Evolutionary conservation across 2,888 invertebrate genomes (phyloP), one percentile per base, ranked within the genome.

Genomic region (Mesodorylaimus sp.): DNA sequence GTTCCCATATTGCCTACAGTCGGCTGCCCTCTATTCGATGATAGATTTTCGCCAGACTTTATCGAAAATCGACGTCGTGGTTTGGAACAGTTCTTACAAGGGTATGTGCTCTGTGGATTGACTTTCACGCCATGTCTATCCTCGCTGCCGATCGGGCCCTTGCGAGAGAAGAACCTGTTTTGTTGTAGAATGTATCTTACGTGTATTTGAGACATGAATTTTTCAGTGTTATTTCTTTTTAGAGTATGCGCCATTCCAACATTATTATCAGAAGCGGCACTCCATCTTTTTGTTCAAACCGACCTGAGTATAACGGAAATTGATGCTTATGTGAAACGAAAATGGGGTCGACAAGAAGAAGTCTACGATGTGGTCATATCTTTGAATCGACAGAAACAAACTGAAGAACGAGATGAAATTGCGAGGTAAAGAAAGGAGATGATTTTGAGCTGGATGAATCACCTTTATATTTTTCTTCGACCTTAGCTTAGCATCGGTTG

Each of bases 221-320:
- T n/a, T n/a, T n/a, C n/a, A n/a, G n/a, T n/a, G n/a, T n/a, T n/a
- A n/a, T n/a, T n/a, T n/a, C n/a, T n/a, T n/a, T n/a, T n/a, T n/a
- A 43, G 44, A 10, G 19, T 43, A 16, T 43, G 13, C 27, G 7
- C 44, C 24, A 43, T 43, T 43, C 44, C 44, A 7, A 43, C 44
- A 7, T 43, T 43, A 43, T 43, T 43, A 19, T 43, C 44, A 10
- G 44, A 43, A 43, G 44, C 44, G 24, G 7, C 44, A 19, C 27
- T 43, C 27, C 44, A 43, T 43, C 27, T 43, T 10, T 43, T 43
- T 19, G 44, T 26, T 26, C 44, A 43, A 43, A 43, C 44, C 13
- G 21, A 43, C 27, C 27, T 43, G 26, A 43, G 13, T 7, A 24
- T 10, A 26, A 10, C 24, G 7, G 44, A 43, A 26, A 43, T 43